Evolutionary conservation across 2,797 vertebrate genomes (phyloP).

Genomic region (Hydrophis major): DNA sequence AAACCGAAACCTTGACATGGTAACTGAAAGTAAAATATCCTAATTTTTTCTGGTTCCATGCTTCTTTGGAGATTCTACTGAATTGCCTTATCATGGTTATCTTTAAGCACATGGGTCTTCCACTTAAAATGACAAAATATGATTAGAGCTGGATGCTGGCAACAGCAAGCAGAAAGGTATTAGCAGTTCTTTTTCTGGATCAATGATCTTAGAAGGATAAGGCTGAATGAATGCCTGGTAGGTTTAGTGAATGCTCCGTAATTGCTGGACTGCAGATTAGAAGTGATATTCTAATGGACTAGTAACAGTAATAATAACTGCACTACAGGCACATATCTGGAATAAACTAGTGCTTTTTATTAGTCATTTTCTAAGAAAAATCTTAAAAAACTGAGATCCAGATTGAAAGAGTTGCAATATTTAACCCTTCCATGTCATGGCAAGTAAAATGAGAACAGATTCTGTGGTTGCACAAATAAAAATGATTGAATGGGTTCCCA

Average conservation of each 20-base stretch:
- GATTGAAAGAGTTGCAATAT: constrained; percentile 36
- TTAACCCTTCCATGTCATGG: constrained; percentile 32
- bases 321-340: background rate
- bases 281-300: background rate
- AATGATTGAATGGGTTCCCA: background rate
- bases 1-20: background rate
- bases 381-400: background rate
- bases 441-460: background rate
- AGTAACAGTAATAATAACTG: background rate
- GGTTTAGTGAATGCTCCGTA: background rate
- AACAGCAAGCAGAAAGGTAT: background rate
- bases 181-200: background rate
- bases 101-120: background rate
- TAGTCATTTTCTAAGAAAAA: background rate
- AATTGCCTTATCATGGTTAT: background rate
- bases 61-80: background rate
- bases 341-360: background rate
- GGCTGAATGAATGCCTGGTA: background rate
- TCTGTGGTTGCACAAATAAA: background rate
- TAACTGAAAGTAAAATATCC: background rate
- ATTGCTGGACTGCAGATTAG: background rate
- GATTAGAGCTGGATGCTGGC: background rate
- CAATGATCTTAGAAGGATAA: background rate
- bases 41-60: background rate
- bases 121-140: background rate